Evolutionary conservation across 1,140 invertebrate genomes (phyloP).

Genomic region (Coptotermes formosanus): DNA sequence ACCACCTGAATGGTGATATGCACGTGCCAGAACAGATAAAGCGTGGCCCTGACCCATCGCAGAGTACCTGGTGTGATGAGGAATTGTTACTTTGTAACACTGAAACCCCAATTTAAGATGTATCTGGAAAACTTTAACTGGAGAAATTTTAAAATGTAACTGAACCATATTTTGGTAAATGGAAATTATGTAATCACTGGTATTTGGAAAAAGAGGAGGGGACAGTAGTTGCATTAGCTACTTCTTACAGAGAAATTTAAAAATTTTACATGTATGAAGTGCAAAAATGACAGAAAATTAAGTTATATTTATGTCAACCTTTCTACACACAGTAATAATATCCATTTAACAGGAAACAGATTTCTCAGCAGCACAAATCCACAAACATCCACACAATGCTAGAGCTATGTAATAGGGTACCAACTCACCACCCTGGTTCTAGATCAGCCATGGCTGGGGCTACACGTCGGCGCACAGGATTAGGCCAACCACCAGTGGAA

Average conservation of each 20-base stretch:
- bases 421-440: constrained; percentile 73
- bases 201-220: no score
- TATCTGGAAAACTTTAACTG: no score
- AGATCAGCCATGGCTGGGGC: constrained; percentile 74
- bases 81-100: no score
- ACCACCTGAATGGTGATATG: constrained; percentile 78
- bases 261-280: no score
- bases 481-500: constrained; percentile 82
- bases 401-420: constrained; percentile 20
- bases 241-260: no score
- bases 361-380: background rate
- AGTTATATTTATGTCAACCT: background rate
- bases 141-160: no score
- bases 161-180: no score
- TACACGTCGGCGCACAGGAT: constrained; percentile 77
- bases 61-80: constrained; percentile 66
- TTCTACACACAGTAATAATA: no score
- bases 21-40: constrained; percentile 87
- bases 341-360: background rate
- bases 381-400: background rate
- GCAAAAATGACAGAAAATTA: background rate
- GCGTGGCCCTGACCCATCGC: constrained; percentile 98
- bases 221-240: no score
- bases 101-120: no score
- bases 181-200: no score